Evolutionary conservation across 1,140 invertebrate genomes (phyloP).

Genomic region (Hyles euphorbiae): DNA sequence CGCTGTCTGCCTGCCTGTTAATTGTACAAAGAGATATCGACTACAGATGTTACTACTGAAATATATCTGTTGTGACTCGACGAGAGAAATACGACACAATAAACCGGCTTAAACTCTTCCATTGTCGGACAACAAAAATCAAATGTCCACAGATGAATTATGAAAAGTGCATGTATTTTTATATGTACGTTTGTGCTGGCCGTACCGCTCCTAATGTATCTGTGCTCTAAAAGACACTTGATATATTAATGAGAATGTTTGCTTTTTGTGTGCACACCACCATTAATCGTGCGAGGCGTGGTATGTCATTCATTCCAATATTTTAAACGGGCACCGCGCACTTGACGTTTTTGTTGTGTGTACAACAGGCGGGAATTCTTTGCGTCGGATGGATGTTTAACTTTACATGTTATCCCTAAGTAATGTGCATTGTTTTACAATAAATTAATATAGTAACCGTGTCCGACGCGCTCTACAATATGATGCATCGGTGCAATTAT

Average conservation of each 20-base stretch:
- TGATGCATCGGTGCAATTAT: too few species aligned
- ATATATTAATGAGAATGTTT: constrained; percentile 72
- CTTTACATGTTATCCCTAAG: constrained; percentile 24
- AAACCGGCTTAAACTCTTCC: background rate
- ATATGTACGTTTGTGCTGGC: constrained; percentile 16
- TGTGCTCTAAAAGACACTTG: constrained; percentile 68
- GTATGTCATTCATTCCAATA: constrained; percentile 74
- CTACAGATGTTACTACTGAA: constrained; percentile 65
- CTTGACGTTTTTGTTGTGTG: constrained; percentile 64
- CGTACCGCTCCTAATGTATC: constrained; percentile 49
- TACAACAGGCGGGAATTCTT: constrained; percentile 54
- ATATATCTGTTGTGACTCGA: constrained; percentile 56
- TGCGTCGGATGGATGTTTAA: constrained; percentile 32
- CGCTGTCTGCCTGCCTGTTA: constrained; percentile 56
- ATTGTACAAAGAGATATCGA: constrained; percentile 68
- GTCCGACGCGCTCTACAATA: too few species aligned
- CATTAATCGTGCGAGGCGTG: constrained; percentile 69
- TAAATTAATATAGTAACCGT: too few species aligned
- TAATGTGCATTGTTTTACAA: constrained; percentile 3
- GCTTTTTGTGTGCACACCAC: constrained; percentile 63
- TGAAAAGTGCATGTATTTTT: constrained; percentile 19
- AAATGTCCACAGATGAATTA: constrained; percentile 23
- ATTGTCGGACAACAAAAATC: constrained; percentile 7
- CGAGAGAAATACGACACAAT: constrained; percentile 62
- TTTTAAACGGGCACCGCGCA: constrained; percentile 59